Percentiles rank a stretch among this genome's conserved stretches.
phyloP scores from a whole-genome alignment of 1,140 invertebrate species.

The Idris sp. region DNA sequence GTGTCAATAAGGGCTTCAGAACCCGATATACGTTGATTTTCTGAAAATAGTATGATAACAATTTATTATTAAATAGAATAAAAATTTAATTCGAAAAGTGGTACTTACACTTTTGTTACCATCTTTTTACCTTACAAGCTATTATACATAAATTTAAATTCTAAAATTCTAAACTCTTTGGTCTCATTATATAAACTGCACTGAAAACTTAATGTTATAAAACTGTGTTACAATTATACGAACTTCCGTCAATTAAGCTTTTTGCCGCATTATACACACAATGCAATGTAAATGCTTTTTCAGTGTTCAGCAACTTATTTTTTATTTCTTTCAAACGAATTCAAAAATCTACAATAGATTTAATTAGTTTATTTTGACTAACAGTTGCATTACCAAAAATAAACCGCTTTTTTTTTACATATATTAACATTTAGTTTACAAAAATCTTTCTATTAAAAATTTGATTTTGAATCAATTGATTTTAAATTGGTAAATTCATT shows the following conservation, averaged over 20 bases:
- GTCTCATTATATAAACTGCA: conserved; percentile 26
- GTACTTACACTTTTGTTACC: not conserved
- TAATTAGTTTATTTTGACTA: too few species aligned
- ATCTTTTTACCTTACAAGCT: conserved; percentile 4
- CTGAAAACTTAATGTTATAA: conserved; percentile 27
- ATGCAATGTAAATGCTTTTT: conserved; percentile 20
- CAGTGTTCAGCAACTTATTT: conserved; percentile 20
- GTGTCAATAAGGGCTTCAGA: too few species aligned
- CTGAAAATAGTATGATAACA: too few species aligned
- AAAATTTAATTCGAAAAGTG: conserved; percentile 7
- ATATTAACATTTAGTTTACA: too few species aligned
- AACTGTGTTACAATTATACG: conserved; percentile 27
- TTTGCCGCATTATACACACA: conserved; percentile 5
- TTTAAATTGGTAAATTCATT: too few species aligned
- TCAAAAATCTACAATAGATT: too few species aligned
- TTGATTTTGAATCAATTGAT: too few species aligned
- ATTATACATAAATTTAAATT: conserved; percentile 39
- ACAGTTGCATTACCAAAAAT: too few species aligned
- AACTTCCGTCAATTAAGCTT: conserved; percentile 38
- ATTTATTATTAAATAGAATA: conserved; percentile 10
- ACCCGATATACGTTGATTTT: too few species aligned
- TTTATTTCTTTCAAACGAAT: not conserved
- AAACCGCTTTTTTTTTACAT: too few species aligned
- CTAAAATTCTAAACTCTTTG: conserved; percentile 45
- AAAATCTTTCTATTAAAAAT: too few species aligned